phyloP scores from a whole-genome alignment of 2,797 vertebrate genomes.

The Steatocranus sp. region DNA sequence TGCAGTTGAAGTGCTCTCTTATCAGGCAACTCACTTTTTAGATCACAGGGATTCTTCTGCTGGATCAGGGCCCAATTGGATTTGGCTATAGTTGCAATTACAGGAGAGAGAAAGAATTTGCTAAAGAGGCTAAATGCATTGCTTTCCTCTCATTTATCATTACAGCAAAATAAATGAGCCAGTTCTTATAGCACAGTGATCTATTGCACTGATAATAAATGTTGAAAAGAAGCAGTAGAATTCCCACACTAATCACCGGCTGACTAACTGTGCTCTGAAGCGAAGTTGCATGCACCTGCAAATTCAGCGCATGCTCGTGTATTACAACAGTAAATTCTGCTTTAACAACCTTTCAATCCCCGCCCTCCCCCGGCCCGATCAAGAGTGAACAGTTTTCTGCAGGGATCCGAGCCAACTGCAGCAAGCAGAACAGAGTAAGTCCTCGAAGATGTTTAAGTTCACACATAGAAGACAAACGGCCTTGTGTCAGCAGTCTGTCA shows the following conservation, averaged over 20 bases:
- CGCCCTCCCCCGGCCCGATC: conserved; percentile 1
- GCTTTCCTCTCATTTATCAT: conserved; percentile 55
- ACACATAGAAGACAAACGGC: conserved; percentile 35
- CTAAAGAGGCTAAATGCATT: conserved; percentile 44
- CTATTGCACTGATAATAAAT: conserved; percentile 37
- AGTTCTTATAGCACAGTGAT: conserved; percentile 28
- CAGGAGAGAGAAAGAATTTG: conserved; percentile 21
- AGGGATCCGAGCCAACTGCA: conserved; percentile 85
- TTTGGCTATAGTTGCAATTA: conserved; percentile 37
- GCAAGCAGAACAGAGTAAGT: conserved; percentile 86
- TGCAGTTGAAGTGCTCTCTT: conserved; percentile 36
- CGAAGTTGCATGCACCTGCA: conserved; percentile 9
- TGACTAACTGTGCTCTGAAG: conserved; percentile 30
- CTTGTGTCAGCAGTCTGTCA: conserved; percentile 35
- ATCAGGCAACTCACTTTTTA: conserved; percentile 44
- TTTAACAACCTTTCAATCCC: conserved; percentile 6
- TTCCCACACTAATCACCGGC: conserved; percentile 17
- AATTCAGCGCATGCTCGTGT: neutral
- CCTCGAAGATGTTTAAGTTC: conserved; percentile 27
- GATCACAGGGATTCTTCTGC: conserved; percentile 32
- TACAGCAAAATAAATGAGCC: conserved; percentile 48
- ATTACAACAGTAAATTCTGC: conserved; percentile 23
- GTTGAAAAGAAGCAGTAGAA: neutral
- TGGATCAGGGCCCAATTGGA: conserved; percentile 46
- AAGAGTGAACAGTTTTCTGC: conserved; percentile 92